Evolutionary conservation across 2,113 vertebrate genomes (phyloP).

Genomic region (Haplochromis vanheusdeni): DNA sequence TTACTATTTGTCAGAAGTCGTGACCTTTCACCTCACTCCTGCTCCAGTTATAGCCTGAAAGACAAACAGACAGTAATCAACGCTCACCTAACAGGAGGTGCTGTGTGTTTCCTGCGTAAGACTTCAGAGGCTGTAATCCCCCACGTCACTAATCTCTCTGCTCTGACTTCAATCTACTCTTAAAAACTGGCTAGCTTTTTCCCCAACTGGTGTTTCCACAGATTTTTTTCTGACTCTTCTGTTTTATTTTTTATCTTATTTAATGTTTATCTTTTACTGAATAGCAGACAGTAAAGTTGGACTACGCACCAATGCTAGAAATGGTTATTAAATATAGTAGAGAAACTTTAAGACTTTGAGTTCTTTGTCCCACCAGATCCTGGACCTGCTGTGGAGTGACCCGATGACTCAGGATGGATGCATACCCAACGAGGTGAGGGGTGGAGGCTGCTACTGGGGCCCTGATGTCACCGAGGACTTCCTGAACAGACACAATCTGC

Average conservation of each 20-base stretch:
- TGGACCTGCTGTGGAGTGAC: slow-evolving; percentile 92
- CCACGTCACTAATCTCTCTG: slow-evolving; percentile 25
- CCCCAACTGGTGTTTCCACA: neutral
- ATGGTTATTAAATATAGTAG: neutral
- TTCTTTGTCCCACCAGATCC: slow-evolving; percentile 65
- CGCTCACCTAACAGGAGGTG: slow-evolving; percentile 8
- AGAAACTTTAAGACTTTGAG: neutral
- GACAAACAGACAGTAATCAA: slow-evolving; percentile 57
- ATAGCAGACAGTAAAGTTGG: neutral
- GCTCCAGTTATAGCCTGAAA: neutral
- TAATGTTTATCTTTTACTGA: neutral
- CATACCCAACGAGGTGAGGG: slow-evolving; percentile 77
- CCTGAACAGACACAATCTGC: slow-evolving; percentile 78
- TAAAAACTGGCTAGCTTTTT: neutral
- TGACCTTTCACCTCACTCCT: neutral
- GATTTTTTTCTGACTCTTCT: neutral
- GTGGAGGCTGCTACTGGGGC: slow-evolving; percentile 90
- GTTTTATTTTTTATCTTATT: neutral
- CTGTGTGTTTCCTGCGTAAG: neutral
- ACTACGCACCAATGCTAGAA: neutral
- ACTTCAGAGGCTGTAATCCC: slow-evolving; percentile 22
- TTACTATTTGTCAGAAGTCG: neutral
- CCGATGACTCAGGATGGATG: slow-evolving; percentile 85
- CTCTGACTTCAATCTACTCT: neutral
- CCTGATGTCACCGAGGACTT: slow-evolving; percentile 82